Evolutionary conservation across 2,888 invertebrate genomes (phyloP).

Genomic region (Pterobdella sp.): DNA sequence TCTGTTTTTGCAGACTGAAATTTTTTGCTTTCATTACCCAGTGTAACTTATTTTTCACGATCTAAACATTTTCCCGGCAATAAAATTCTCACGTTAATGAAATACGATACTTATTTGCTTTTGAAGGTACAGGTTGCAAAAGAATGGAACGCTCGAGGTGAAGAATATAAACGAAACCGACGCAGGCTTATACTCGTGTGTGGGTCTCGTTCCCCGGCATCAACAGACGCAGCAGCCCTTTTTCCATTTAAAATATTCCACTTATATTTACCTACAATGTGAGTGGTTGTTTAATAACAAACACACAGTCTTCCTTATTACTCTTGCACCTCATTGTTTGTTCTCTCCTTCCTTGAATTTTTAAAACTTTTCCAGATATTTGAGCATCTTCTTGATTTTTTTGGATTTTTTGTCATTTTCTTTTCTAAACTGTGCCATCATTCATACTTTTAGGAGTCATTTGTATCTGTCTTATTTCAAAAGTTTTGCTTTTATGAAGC

Average conservation of each 20-base stretch:
- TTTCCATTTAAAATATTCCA: background rate
- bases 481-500: too few species aligned
- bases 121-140: background rate
- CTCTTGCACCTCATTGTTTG: background rate
- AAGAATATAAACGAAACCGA: background rate
- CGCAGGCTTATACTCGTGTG: conserved; percentile 15
- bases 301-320: too few species aligned
- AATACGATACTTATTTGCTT: too few species aligned
- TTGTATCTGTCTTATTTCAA: too few species aligned
- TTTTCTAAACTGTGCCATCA: too few species aligned
- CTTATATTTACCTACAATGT: background rate
- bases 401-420: too few species aligned
- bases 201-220: background rate
- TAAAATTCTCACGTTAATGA: background rate
- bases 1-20: background rate
- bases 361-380: background rate
- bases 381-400: too few species aligned
- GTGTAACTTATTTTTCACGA: background rate
- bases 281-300: conserved; percentile 7
- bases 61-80: background rate
- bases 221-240: conserved; percentile 4
- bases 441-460: too few species aligned
- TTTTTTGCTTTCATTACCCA: background rate
- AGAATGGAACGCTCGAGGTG: conserved; percentile 13
- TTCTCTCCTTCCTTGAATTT: background rate